These are phyloP conservation scores for Amblyraja radiata DNA, from an alignment of 2,797 vertebrate genomes.

Conservation along the genomic window DNA sequence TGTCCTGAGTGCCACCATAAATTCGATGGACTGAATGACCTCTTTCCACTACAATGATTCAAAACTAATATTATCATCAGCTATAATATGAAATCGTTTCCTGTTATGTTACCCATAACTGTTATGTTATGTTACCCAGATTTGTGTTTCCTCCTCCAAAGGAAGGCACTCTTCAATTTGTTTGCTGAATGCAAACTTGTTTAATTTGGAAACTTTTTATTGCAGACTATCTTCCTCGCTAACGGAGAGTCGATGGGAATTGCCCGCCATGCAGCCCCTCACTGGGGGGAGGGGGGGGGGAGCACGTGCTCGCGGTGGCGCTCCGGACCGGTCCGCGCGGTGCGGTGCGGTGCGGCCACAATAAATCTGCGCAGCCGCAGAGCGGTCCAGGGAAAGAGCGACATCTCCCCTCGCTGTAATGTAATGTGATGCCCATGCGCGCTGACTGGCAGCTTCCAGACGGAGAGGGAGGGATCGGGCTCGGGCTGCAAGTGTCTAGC, in stretches of 20 bases:
- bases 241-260: too few relatives aligned
- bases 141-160: neutral
- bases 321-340: too few relatives aligned
- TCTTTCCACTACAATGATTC: neutral
- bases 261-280: too few relatives aligned
- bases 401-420: neutral
- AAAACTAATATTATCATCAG: neutral
- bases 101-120: too few relatives aligned
- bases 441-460: neutral
- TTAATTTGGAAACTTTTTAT: neutral
- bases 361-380: neutral
- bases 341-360: neutral
- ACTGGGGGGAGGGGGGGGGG: too few relatives aligned
- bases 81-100: neutral
- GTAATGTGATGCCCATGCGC: slow-evolving; percentile 1
- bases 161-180: too few relatives aligned
- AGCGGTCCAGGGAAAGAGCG: neutral
- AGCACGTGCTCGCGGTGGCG: too few relatives aligned
- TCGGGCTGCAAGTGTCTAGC: neutral
- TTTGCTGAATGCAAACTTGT: neutral
- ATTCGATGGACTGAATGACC: too few relatives aligned
- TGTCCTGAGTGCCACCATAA: too few relatives aligned
- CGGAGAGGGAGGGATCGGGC: neutral
- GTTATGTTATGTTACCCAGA: too few relatives aligned
- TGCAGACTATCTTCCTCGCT: neutral